These are phyloP conservation scores for Anguilla megastoma DNA, from an alignment of 2,797 vertebrate species.

Conservation along the genomic window DNA sequence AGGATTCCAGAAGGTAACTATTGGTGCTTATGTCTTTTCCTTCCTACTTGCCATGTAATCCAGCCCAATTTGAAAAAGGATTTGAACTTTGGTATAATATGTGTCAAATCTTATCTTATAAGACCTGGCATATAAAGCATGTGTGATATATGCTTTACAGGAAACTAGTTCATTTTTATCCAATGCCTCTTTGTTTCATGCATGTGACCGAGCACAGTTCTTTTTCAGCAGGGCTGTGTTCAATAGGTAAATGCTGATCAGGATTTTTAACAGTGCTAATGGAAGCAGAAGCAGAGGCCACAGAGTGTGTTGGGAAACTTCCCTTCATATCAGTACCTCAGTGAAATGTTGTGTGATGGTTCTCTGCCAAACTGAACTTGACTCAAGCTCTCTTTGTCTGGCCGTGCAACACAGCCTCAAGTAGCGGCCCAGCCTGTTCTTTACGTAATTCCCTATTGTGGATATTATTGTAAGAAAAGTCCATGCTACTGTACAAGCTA, in stretches of 20 bases:
- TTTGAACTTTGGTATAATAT: neutral
- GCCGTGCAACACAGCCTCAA: neutral
- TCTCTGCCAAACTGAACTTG: neutral
- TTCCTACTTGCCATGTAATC: neutral
- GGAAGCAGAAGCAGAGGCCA: neutral
- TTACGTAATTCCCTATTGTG: neutral
- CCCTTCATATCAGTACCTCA: neutral
- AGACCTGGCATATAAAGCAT: neutral
- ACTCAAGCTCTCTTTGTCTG: neutral
- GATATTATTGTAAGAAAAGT: neutral
- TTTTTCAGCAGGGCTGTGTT: neutral
- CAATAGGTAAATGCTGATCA: neutral
- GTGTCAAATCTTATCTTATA: neutral
- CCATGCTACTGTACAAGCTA: neutral
- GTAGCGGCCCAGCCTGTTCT: neutral
- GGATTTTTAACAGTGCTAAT: neutral
- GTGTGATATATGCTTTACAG: neutral
- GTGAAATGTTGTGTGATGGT: neutral
- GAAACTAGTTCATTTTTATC: neutral
- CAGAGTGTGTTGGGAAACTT: neutral
- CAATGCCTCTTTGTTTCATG: no score
- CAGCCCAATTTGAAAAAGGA: neutral
- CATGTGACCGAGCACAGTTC: no score
- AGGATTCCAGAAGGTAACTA: constrained; percentile 2
- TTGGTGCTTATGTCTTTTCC: neutral